Base-by-base conservation (phyloP, 2,888 invertebrate species). In the Limenitis camilla region DNA sequence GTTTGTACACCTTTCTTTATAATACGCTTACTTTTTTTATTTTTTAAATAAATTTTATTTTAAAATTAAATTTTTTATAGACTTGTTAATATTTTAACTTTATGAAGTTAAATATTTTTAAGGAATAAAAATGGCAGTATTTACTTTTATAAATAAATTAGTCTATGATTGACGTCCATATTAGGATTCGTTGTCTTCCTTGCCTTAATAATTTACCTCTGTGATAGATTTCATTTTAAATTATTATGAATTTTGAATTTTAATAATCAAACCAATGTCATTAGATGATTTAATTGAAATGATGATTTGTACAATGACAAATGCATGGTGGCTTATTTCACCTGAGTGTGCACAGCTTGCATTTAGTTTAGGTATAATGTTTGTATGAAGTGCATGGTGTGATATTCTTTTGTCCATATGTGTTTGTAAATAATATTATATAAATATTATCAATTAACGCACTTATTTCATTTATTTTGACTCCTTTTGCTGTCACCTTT, bases 351-450 rank as follows among this genome's bases (percentile, higher is more conserved):
- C 81, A 81, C 78, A 78, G 84, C 83, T 82, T 81, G 77, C 67
- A 73, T 73, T 74, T 77, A 74, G 71, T 76, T 76, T 11, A 45
- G 10, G 11, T 62, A 72, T 72, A 72, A 72, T 76, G 73, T 75
- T 74, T 69, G 80, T 71, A 81, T 74, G 84, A 82, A 85, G 85
- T 88, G 88, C 88, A 88, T 88, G 88, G 84, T 82, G 85, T 84
- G 84, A 80, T 84, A 76, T 82, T 83, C 76, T 80, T 72, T 81
- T 74, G 63, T 66, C 62, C 63, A 67, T 71, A 61, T 73, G 74
- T 78, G 74, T 80, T 78, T 88, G 83, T 88, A 85, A 84, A 85
- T 84, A 87, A 81, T 84, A 78, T 76, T 76, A 85, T 82, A 86
- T 76, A 81, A 73, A 73, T 76, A 79, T 80, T 83, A 75, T 81